Conservation (phyloP, 2,888 invertebrate species). For the Stenodema calcarata region DNA sequence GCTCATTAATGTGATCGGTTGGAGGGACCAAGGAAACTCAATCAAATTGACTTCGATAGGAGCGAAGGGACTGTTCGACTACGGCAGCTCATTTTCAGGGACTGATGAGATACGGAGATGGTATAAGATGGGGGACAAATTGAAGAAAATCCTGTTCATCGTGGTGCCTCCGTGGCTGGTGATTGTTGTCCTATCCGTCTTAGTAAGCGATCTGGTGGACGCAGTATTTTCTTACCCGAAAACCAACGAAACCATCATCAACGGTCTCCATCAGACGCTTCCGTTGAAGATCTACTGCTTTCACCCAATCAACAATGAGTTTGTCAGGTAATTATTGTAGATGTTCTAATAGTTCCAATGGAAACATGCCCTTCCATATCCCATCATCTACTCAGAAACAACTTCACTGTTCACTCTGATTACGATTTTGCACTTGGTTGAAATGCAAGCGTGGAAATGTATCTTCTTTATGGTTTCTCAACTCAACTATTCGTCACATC, state of each 20-base stretch:
- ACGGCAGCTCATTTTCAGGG: neutral
- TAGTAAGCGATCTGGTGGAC: neutral
- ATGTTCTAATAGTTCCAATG: no score
- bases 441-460: no score
- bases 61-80: neutral
- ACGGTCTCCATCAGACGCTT: neutral
- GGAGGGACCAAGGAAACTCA: neutral
- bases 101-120: neutral
- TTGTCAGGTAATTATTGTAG: neutral
- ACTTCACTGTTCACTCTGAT: no score
- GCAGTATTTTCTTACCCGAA: neutral
- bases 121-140: neutral
- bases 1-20: no score
- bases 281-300: neutral
- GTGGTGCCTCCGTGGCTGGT: neutral
- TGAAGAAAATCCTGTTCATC: neutral
- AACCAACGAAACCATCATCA: neutral
- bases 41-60: neutral
- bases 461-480: no score
- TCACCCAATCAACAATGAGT: neutral
- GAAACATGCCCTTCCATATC: no score
- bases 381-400: no score
- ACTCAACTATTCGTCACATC: no score
- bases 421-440: no score
- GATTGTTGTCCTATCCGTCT: neutral